Base-by-base conservation (phyloP, 2,888 invertebrate species). In the Leptinotarsa juncta region DNA sequence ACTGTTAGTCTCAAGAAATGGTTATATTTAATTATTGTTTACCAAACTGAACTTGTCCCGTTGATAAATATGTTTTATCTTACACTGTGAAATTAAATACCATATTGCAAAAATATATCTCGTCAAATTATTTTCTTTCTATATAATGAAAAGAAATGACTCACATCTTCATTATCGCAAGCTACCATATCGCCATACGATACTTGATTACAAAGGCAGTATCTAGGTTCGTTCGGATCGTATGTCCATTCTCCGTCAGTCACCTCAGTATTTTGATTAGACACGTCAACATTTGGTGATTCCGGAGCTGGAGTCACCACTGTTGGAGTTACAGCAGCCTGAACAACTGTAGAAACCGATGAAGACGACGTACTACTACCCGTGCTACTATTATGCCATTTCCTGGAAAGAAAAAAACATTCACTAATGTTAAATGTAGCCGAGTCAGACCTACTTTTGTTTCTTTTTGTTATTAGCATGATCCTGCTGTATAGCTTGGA, bases 151-250 rank as follows among this genome's bases (percentile, higher is more conserved):
- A 3, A n/a, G n/a, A 49, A 26, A 49, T 26, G 77, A 91, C 94
- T 92, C 88, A 97, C 97, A 86, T 97, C 96, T 87, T 96, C 95
- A 88, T 98, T 98, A 89, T 99, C 99, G 89, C 99, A 99, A 77
- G 98, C 99, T 62, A 99, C 98, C 99, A 99, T 99, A 87, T 97
- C 97, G 1, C 98, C 98, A 85, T 98, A 98, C 0, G 97, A 97
- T 23, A 98, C 97, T 89, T 98, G 97, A 89, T 98, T 97, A 89
- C 98, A 98, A 82, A 97, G 92, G 88, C 98, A 98, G 89, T 98
- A 98, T 81, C 95, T 90, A 0, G 97, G 98, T 88, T 98, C 99
- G 88, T 98, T 97, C 2, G 98, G 97, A 89, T 98, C 98, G 83
- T 95, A 96, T 0, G 94, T 93, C 96, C 97, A 97, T 86, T 97